Evolutionary conservation across 2,888 invertebrate species (phyloP).

Genomic region (Megalurothrips usitatus): DNA sequence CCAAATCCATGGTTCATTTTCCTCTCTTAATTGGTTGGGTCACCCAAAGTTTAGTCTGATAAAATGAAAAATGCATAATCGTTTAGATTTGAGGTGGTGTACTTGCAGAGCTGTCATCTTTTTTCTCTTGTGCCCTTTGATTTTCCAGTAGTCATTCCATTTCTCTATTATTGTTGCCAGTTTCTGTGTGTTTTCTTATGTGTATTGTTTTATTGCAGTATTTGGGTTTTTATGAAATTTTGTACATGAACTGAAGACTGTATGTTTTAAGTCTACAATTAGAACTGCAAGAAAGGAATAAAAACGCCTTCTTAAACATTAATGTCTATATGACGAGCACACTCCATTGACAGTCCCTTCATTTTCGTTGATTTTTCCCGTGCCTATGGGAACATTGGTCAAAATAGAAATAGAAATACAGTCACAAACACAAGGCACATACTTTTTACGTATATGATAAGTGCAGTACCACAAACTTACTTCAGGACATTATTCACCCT

Average conservation of each 20-base stretch:
- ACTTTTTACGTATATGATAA: no score
- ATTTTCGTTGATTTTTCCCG: no score
- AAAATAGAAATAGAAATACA: no score
- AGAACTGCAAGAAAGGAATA: neutral
- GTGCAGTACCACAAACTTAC: neutral
- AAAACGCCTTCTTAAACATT: neutral
- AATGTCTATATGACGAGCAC: no score
- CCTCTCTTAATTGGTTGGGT: no score
- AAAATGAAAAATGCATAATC: no score
- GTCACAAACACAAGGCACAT: no score
- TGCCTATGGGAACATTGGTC: no score
- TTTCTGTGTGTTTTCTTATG: neutral
- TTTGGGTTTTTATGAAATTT: constrained; percentile 8
- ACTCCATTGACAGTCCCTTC: no score
- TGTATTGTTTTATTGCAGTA: constrained; percentile 18
- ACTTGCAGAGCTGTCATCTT: neutral
- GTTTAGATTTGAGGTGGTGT: no score
- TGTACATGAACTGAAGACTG: constrained; percentile 17
- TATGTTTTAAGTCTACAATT: constrained; percentile 10
- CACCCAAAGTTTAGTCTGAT: no score
- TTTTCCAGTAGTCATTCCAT: constrained; percentile 1
- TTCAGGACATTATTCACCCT: neutral
- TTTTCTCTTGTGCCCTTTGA: neutral
- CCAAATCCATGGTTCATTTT: no score
- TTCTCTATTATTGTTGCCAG: neutral